Conservation (phyloP, 2,113 vertebrate species). For the Brachyhypopomus gauderio region DNA sequence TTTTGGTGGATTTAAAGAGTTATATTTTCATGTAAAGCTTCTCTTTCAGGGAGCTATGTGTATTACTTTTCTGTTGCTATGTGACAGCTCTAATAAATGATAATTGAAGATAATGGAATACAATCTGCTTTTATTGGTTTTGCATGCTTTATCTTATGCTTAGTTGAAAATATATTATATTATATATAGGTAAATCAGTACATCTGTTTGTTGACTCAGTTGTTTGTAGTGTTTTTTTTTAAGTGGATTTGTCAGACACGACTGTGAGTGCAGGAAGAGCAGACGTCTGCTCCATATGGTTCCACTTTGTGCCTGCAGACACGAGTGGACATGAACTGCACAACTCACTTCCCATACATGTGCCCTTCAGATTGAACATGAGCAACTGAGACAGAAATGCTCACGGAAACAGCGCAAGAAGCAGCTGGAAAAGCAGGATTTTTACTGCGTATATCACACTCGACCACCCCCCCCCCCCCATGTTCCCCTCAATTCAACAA, state of each 20-base stretch:
- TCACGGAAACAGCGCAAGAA: conserved; percentile 14
- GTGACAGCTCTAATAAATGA: conserved; percentile 74
- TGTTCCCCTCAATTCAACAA: neutral
- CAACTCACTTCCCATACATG: conserved; percentile 42
- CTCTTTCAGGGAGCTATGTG: conserved; percentile 69
- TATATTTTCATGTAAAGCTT: conserved; percentile 74
- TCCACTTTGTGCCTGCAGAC: conserved; percentile 30
- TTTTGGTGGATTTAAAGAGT: conserved; percentile 72
- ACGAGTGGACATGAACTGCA: conserved; percentile 29
- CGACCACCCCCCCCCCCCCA: neutral
- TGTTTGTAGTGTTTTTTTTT: neutral
- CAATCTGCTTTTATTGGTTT: conserved; percentile 56
- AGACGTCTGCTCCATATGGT: conserved; percentile 34
- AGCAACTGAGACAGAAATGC: conserved; percentile 17
- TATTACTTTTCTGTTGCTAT: conserved; percentile 74
- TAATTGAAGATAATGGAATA: conserved; percentile 69
- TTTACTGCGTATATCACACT: neutral
- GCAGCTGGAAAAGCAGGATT: conserved; percentile 34
- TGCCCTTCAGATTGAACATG: conserved; percentile 44
- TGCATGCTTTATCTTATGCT: conserved; percentile 42
- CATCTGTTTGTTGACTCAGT: neutral
- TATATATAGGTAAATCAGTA: neutral
- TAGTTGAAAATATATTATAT: neutral
- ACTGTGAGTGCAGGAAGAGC: conserved; percentile 16
- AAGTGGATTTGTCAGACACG: neutral